phyloP scores from a whole-genome alignment of 2,888 invertebrate genomes.

The Ptilodon capucinus region DNA sequence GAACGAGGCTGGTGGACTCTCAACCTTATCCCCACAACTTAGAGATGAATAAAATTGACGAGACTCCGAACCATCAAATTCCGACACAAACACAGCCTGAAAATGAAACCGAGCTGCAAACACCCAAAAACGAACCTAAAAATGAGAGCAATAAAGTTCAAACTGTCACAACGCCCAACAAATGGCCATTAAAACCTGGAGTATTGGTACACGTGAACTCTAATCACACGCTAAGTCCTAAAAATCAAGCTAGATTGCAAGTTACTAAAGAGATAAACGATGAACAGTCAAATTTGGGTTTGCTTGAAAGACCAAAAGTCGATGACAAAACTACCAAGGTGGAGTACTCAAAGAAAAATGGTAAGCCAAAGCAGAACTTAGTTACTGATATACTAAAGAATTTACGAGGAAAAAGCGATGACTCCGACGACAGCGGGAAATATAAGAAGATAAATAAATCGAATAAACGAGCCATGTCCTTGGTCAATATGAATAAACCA shows the following conservation, averaged over 20 bases:
- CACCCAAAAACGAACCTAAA: conserved; percentile 51
- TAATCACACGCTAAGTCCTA: conserved; percentile 86
- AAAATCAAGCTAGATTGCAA: conserved; percentile 72
- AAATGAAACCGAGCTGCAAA: conserved; percentile 43
- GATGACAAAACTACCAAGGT: conserved; percentile 44
- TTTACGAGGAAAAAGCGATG: conserved; percentile 62
- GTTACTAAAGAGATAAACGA: conserved; percentile 45
- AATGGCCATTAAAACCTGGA: conserved; percentile 95
- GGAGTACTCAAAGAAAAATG: conserved; percentile 70
- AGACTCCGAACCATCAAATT: conserved; percentile 56
- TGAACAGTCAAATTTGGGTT: conserved; percentile 59
- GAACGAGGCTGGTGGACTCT: conserved; percentile 69
- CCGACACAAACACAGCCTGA: conserved; percentile 46
- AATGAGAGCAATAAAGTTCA: conserved; percentile 52
- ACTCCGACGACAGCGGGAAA: conserved; percentile 73
- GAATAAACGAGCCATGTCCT: conserved; percentile 71
- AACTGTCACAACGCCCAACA: conserved; percentile 80
- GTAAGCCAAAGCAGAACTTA: conserved; percentile 63
- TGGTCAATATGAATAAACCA: conserved; percentile 66
- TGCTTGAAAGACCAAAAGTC: conserved; percentile 65
- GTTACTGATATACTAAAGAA: conserved; percentile 67
- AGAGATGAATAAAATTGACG: conserved; percentile 67
- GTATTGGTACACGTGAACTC: conserved; percentile 94
- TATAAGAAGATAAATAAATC: conserved; percentile 76
- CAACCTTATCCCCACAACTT: conserved; percentile 43